Conservation (phyloP, 2,888 invertebrate genomes). For the Sicus ferrugineus region DNA sequence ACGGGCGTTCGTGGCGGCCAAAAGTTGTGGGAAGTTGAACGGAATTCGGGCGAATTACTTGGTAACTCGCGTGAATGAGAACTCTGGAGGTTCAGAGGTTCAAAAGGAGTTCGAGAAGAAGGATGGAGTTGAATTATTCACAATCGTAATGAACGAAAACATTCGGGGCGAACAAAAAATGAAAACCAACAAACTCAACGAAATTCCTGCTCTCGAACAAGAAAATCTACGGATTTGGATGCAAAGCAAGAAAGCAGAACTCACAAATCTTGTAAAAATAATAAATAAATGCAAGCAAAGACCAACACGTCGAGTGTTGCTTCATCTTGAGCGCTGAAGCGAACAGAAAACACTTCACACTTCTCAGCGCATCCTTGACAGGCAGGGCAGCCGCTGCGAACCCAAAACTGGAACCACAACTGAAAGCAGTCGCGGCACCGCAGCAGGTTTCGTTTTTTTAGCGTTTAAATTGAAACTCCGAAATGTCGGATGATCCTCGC, state of each 20-base stretch:
- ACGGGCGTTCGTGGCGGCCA: too few species aligned
- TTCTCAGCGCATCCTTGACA: slow-evolving; percentile 52
- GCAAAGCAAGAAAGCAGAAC: neutral
- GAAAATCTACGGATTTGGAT: neutral
- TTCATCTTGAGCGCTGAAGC: slow-evolving; percentile 22
- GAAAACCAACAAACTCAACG: neutral
- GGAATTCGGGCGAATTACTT: too few species aligned
- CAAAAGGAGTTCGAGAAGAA: too few species aligned
- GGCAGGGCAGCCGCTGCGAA: slow-evolving; percentile 14
- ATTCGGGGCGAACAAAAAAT: too few species aligned
- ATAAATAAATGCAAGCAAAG: slow-evolving; percentile 17
- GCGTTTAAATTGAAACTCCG: slow-evolving; percentile 9
- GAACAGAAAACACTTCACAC: slow-evolving; percentile 50
- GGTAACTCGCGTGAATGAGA: too few species aligned
- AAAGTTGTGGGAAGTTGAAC: too few species aligned
- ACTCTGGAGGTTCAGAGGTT: too few species aligned
- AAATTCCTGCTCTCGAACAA: neutral
- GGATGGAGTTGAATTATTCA: too few species aligned
- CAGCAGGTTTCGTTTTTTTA: slow-evolving; percentile 3
- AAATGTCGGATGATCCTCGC: slow-evolving; percentile 10
- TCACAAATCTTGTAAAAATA: slow-evolving; percentile 1
- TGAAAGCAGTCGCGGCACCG: neutral
- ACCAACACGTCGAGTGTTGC: slow-evolving; percentile 20
- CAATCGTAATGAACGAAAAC: too few species aligned
- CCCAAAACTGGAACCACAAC: neutral